Conservation (phyloP, 1,140 invertebrate species). For the Pogonognathellus flavescens region DNA sequence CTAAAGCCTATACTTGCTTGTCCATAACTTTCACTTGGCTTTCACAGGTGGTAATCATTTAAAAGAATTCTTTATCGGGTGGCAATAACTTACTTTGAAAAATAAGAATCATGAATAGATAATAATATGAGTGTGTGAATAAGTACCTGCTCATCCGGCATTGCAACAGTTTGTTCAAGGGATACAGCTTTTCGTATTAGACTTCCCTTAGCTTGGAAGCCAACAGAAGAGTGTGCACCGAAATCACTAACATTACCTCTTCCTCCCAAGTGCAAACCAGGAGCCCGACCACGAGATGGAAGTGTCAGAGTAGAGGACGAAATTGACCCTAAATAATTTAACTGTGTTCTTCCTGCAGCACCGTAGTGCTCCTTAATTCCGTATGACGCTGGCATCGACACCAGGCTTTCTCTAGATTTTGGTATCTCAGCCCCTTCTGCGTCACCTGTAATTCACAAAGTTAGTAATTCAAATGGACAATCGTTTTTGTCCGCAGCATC, state of each 20-base stretch:
- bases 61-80: slow-evolving; percentile 7
- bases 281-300: slow-evolving; percentile 58
- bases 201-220: slow-evolving; percentile 71
- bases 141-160: slow-evolving; percentile 65
- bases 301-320: slow-evolving; percentile 65
- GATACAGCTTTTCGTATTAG: slow-evolving; percentile 82
- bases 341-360: slow-evolving; percentile 36
- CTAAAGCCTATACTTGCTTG: too few relatives aligned
- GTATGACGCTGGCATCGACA: slow-evolving; percentile 38
- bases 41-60: neutral
- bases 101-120: too few relatives aligned
- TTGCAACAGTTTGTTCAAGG: slow-evolving; percentile 78
- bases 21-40: neutral
- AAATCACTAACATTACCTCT: slow-evolving; percentile 46
- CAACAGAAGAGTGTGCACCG: slow-evolving; percentile 68
- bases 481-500: too few relatives aligned
- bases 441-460: slow-evolving; percentile 17
- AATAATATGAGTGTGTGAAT: too few relatives aligned
- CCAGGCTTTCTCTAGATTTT: slow-evolving; percentile 60
- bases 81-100: too few relatives aligned
- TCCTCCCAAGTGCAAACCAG: slow-evolving; percentile 69
- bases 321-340: slow-evolving; percentile 51
- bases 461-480: neutral
- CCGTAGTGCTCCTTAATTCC: slow-evolving; percentile 45
- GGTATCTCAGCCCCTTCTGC: slow-evolving; percentile 45